Conservation (phyloP, 2,888 invertebrate species). For the Sacculina carcini region DNA sequence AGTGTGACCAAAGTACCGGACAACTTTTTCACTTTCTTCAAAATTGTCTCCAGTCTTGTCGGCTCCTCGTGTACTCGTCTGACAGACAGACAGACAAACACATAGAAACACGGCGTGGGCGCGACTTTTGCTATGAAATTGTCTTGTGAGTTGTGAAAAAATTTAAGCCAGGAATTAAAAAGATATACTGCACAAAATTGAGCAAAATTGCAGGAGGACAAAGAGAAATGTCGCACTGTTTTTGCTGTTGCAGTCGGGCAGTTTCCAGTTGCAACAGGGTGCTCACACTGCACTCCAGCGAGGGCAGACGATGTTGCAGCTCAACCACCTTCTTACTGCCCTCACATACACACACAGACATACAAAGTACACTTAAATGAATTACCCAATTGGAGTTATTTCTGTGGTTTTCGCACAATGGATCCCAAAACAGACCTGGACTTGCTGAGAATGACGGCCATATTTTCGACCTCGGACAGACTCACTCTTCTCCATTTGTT, state of each 20-base stretch:
- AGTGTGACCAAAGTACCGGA: slow-evolving; percentile 43
- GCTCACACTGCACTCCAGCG: slow-evolving; percentile 68
- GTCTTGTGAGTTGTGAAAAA: too few species aligned
- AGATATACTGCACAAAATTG: too few species aligned
- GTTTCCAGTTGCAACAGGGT: slow-evolving; percentile 64
- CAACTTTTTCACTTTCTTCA: slow-evolving; percentile 13
- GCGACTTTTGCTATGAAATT: too few species aligned
- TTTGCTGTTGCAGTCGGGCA: slow-evolving; percentile 70
- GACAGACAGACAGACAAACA: too few species aligned
- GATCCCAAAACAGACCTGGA: too few species aligned
- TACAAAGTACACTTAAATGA: too few species aligned
- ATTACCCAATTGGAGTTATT: too few species aligned
- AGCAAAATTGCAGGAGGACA: not conserved
- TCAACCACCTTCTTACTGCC: slow-evolving; percentile 63
- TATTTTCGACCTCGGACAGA: slow-evolving; percentile 87
- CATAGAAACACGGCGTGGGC: too few species aligned
- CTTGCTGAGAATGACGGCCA: slow-evolving; percentile 57
- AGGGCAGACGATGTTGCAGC: slow-evolving; percentile 64
- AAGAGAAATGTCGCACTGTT: slow-evolving; percentile 30
- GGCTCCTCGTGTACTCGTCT: slow-evolving; percentile 12
- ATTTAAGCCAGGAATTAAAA: too few species aligned
- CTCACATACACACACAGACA: not conserved
- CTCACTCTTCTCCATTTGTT: slow-evolving; percentile 83
- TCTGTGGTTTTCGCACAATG: too few species aligned
- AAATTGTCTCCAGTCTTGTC: slow-evolving; percentile 12